A percentile compares a stretch with the other conserved stretches of the same genome.
Conservation (phyloP, 2,888 invertebrate species). For the Microctonus aethiopoides region DNA sequence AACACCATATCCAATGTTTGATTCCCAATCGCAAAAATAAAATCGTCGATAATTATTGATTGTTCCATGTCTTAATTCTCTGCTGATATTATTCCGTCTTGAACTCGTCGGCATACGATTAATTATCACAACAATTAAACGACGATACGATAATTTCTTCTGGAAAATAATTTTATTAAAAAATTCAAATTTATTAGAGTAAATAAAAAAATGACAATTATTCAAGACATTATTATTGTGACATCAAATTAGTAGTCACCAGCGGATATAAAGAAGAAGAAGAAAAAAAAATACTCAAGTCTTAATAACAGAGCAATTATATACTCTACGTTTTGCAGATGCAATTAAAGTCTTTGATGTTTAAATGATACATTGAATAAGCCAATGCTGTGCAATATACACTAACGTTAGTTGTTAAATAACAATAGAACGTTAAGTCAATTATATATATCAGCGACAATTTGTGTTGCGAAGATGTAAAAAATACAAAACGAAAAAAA, state of each 20-base stretch:
- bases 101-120: conserved; percentile 39
- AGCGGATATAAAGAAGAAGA: conserved; percentile 34
- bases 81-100: background rate
- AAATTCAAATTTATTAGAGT: background rate
- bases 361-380: conserved; percentile 32
- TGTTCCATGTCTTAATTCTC: background rate
- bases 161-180: background rate
- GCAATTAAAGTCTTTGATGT: conserved; percentile 34
- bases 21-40: conserved; percentile 53
- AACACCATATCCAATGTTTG: conserved; percentile 50
- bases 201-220: background rate
- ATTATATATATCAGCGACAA: background rate
- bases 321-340: conserved; percentile 33
- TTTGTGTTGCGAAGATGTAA: background rate
- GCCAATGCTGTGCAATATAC: background rate
- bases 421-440: background rate
- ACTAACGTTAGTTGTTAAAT: background rate
- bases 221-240: background rate
- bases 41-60: conserved; percentile 9
- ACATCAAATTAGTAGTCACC: background rate
- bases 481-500: background rate
- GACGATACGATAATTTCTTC: background rate
- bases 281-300: conserved; percentile 7
- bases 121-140: background rate
- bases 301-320: conserved; percentile 39